phyloP scores from a whole-genome alignment of 2,113 vertebrate genomes.

The Struthio camelus region DNA sequence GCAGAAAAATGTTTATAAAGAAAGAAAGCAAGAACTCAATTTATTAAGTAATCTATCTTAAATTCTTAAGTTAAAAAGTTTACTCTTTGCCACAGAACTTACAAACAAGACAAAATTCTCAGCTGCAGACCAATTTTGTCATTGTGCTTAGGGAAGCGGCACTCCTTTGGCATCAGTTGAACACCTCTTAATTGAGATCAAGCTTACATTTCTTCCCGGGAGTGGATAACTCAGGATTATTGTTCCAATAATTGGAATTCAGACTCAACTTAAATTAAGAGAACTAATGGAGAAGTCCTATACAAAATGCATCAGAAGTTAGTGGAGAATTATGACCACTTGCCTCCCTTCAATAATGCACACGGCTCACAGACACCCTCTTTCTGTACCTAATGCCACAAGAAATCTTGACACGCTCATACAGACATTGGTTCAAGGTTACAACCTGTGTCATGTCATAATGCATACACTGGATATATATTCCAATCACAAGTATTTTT shows the following conservation, averaged over 20 bases:
- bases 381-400: neutral
- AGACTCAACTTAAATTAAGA: neutral
- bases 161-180: neutral
- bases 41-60: conserved; percentile 8
- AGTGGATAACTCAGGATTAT: neutral
- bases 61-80: conserved; percentile 7
- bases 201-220: neutral
- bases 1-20: conserved; percentile 73
- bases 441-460: neutral
- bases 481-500: neutral
- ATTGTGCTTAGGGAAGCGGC: neutral
- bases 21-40: conserved; percentile 46
- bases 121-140: neutral
- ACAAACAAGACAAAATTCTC: conserved; percentile 3
- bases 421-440: neutral
- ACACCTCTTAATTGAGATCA: neutral
- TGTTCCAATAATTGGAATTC: neutral
- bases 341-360: neutral
- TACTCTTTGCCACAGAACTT: conserved; percentile 27
- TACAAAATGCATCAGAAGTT: neutral
- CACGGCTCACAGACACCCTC: neutral
- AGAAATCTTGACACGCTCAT: neutral
- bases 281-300: neutral
- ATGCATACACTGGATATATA: neutral
- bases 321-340: neutral